phyloP scores from a whole-genome alignment of 2,113 vertebrate species.

The Pituophis catenifer region DNA sequence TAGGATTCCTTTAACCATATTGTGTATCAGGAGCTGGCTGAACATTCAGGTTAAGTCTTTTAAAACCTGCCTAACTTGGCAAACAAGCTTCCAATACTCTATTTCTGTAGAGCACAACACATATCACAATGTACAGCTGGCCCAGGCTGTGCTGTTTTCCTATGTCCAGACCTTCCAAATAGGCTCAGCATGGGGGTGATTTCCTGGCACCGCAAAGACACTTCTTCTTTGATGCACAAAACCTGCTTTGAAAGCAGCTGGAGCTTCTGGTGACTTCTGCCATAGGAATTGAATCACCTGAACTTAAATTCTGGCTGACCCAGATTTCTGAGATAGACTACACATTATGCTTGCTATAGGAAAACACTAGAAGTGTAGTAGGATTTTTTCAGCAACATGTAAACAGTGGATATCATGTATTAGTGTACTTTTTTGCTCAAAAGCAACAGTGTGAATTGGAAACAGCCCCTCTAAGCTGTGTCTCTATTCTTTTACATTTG shows the following conservation, averaged over 20 bases:
- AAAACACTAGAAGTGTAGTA: neutral
- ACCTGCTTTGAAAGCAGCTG: neutral
- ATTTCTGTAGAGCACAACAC: neutral
- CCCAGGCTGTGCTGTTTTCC: neutral
- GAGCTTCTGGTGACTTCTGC: neutral
- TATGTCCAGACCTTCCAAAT: neutral
- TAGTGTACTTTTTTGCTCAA: neutral
- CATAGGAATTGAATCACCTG: neutral
- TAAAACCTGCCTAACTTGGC: constrained; percentile 2
- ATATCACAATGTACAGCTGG: neutral
- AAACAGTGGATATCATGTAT: neutral
- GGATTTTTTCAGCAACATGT: neutral
- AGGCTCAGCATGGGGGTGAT: neutral
- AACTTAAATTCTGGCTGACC: neutral
- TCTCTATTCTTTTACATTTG: neutral
- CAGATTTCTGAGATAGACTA: neutral
- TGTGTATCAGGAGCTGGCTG: constrained; percentile 1
- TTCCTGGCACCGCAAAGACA: constrained; percentile 7
- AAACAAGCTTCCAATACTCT: neutral
- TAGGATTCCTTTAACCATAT: constrained; percentile 18
- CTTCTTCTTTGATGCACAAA: constrained; percentile 10
- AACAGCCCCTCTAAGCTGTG: neutral
- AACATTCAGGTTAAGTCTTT: constrained; percentile 8
- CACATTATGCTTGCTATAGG: neutral
- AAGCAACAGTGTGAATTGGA: neutral